These are phyloP conservation scores for Abrostola tripartita DNA, from an alignment of 2,888 invertebrate species.

Conservation along the genomic window DNA sequence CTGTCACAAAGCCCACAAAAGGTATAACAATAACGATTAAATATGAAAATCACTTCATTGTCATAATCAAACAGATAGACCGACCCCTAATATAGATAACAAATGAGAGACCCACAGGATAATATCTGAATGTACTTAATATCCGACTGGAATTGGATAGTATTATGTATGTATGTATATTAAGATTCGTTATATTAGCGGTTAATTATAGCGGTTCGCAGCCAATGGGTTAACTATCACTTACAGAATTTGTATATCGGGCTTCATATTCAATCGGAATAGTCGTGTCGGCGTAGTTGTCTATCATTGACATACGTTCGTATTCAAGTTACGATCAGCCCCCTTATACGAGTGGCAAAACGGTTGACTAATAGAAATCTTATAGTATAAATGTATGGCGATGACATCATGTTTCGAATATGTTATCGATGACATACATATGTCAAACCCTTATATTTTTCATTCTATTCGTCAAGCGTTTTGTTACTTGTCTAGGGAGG, in stretches of 20 bases:
- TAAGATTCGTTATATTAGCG: slow-evolving; percentile 49
- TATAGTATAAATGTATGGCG: no score
- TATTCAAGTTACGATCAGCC: not conserved
- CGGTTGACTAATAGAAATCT: no score
- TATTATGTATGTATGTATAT: slow-evolving; percentile 42
- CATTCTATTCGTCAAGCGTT: no score
- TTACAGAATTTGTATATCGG: not conserved
- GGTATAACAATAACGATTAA: slow-evolving; percentile 47
- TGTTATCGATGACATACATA: no score
- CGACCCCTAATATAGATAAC: slow-evolving; percentile 72
- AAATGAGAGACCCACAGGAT: slow-evolving; percentile 69
- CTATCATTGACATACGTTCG: not conserved
- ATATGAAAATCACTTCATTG: slow-evolving; percentile 62
- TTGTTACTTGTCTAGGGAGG: no score
- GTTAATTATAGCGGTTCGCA: slow-evolving; percentile 32
- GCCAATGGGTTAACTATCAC: slow-evolving; percentile 24
- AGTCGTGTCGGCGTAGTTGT: not conserved
- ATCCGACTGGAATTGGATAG: slow-evolving; percentile 59
- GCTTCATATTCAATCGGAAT: not conserved
- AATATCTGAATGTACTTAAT: slow-evolving; percentile 71
- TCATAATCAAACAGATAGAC: slow-evolving; percentile 61
- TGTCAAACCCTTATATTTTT: no score
- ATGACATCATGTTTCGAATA: no score
- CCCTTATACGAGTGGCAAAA: no score
- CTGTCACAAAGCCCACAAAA: not conserved